Base-by-base conservation (phyloP, 2,888 invertebrate species). In the Elaeidobius kamerunicus region DNA sequence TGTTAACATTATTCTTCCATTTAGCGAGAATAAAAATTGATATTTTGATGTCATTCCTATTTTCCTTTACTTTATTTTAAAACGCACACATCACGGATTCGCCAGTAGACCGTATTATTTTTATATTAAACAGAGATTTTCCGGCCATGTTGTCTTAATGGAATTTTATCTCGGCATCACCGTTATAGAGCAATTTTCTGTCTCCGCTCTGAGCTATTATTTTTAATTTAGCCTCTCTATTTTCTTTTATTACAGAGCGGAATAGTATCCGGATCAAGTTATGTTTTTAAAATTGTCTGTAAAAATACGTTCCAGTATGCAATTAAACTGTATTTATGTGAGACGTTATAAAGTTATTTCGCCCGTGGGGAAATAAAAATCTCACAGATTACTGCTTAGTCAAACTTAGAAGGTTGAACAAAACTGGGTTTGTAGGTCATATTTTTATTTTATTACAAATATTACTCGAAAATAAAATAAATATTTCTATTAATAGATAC, bases 221-320 rank as follows among this genome's bases (percentile, higher is more conserved):
- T 55, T 55, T 55, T 55, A 46, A 55, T 55, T 55, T 55, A 28
- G 46, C 36, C 42, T 17, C 27, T 19, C 35, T 46, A 46, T 55
- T 50, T 50, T 30, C 40, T 44, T 45, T 49, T 28, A 40, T 14
- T 42, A 2, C 30, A 11, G 11, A 30, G n/a, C 30, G 30, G 30
- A 30, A 4, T 11, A 4, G 30, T 11, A 30, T 30, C 11, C 30
- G 11, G n/a, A 30, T 30, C 12, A 30, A 12, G 11, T 30, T 11
- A 11, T 30, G 30, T 30, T 30, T 30, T 30, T 30, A 30, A 30
- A 30, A 30, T 7, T 30, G 6, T 30, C 11, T 30, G 4, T 30
- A 30, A 30, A 30, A 30, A 11, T 11, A 30, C 30, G 30, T 30
- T 30, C 11, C 12, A 30, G 4, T 11, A n/a, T 30, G 11, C 30